Percentiles rank a stretch among this genome's conserved stretches.
These are phyloP conservation scores for Prunella fulvescens DNA, from an alignment of 2,113 vertebrate genomes.

Conservation along the genomic window DNA sequence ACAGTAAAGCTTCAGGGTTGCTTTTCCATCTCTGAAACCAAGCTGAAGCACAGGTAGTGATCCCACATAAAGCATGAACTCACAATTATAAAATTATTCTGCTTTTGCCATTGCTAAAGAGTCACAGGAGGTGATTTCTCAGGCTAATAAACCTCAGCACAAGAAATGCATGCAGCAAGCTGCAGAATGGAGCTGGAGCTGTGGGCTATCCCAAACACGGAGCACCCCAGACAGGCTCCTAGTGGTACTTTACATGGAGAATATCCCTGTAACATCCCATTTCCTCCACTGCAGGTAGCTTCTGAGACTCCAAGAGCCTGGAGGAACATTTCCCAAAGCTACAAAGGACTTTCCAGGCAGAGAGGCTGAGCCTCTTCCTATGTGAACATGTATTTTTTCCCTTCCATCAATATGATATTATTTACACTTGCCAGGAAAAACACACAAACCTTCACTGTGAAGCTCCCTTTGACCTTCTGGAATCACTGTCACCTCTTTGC, in stretches of 20 bases:
- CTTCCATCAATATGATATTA: neutral
- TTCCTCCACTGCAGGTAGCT: neutral
- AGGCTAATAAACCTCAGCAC: neutral
- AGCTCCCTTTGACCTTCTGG: neutral
- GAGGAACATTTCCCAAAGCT: neutral
- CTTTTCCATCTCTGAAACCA: neutral
- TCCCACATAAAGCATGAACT: neutral
- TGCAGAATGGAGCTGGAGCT: neutral
- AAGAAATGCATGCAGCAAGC: neutral
- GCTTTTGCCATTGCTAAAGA: neutral
- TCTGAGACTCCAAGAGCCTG: neutral
- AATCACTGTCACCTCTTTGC: neutral
- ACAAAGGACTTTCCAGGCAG: neutral
- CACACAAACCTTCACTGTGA: neutral
- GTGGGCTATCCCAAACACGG: neutral
- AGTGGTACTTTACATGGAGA: neutral
- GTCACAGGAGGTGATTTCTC: neutral
- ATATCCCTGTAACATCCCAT: accelerated
- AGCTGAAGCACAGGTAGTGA: neutral
- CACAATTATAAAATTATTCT: neutral
- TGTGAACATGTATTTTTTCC: neutral
- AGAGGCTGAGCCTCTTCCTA: neutral
- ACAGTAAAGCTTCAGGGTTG: neutral
- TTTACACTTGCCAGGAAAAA: neutral
- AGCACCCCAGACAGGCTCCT: neutral